Evolutionary conservation across 2,113 vertebrate genomes (phyloP).

Genomic region (Syngnathus typhle): DNA sequence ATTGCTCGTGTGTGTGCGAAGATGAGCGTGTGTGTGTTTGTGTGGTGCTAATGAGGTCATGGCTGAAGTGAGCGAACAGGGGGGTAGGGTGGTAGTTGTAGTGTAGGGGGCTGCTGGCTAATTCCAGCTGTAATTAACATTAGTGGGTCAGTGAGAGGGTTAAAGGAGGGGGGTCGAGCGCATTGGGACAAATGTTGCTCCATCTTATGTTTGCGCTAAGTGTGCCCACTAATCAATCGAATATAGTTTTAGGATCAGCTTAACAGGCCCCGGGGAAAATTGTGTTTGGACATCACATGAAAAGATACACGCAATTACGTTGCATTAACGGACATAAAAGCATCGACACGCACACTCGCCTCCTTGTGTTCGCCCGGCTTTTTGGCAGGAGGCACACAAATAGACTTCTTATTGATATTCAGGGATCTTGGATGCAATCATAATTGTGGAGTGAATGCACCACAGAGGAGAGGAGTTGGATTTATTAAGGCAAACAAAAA

Average conservation of each 20-base stretch:
- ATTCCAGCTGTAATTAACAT: constrained; percentile 69
- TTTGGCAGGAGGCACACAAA: background rate
- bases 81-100: background rate
- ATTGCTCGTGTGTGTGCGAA: constrained; percentile 14
- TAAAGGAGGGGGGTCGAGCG: constrained; percentile 10
- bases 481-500: background rate
- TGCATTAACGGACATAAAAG: constrained; percentile 5
- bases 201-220: constrained; percentile 19
- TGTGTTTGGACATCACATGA: constrained; percentile 6
- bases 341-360: background rate
- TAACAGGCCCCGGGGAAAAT: constrained; percentile 2
- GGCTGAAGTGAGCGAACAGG: constrained; percentile 31
- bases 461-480: background rate
- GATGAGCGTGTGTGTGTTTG: constrained; percentile 27
- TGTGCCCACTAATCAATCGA: constrained; percentile 17
- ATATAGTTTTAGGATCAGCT: constrained; percentile 10
- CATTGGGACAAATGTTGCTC: constrained; percentile 51
- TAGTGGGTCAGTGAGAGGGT: constrained; percentile 62
- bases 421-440: background rate
- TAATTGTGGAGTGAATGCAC: background rate
- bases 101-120: constrained; percentile 53
- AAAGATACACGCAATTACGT: background rate
- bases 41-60: constrained; percentile 62
- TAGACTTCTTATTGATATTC: background rate
- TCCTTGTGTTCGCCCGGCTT: background rate